Conservation (phyloP, 2,113 vertebrate genomes). For the Tragelaphus imberbis region DNA sequence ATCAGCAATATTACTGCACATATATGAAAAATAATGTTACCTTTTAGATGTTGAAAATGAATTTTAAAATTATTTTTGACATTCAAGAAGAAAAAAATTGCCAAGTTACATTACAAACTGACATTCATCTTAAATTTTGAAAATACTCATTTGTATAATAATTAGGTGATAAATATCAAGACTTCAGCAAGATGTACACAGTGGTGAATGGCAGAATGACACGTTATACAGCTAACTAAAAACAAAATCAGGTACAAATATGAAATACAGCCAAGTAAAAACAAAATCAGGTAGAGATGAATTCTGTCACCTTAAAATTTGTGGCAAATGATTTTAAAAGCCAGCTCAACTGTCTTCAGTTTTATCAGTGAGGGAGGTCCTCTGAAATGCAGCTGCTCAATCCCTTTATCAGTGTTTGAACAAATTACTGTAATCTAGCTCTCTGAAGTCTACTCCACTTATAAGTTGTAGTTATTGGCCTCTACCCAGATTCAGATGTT, state of each 20-base stretch:
- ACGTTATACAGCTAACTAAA: neutral
- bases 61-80: conserved; percentile 20
- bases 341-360: neutral
- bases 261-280: neutral
- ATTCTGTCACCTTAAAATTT: conserved; percentile 45
- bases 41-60: conserved; percentile 3
- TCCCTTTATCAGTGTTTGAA: conserved; percentile 78
- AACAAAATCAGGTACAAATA: neutral
- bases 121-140: conserved; percentile 15
- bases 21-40: neutral
- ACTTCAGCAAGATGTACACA: conserved; percentile 3
- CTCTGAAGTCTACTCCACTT: conserved; percentile 76
- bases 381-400: conserved; percentile 72
- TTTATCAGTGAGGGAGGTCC: conserved; percentile 66
- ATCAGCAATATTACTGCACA: neutral
- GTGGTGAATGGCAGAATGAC: neutral
- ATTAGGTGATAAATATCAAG: neutral
- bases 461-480: conserved; percentile 72
- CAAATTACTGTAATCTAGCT: conserved; percentile 78
- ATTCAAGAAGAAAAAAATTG: neutral
- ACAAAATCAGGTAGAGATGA: neutral
- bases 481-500: conserved; percentile 78
- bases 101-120: neutral
- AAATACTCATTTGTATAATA: neutral
- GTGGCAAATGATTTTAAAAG: conserved; percentile 44